phyloP scores from a whole-genome alignment of 2,113 vertebrate species.

The Casuarius casuarius region DNA sequence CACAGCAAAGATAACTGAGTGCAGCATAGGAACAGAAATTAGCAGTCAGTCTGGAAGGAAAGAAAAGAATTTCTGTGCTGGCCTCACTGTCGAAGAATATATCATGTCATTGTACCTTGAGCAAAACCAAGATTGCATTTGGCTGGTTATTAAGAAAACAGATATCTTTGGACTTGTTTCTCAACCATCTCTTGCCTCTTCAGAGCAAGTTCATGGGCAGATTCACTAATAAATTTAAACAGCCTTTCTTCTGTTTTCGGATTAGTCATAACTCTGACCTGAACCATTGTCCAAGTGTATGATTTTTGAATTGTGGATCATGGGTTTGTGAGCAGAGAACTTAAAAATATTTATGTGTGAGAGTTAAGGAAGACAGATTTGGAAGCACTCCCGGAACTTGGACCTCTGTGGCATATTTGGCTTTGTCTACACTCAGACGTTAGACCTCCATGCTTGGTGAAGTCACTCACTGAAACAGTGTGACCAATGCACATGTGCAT shows the following conservation, averaged over 20 bases:
- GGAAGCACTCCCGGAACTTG: not conserved
- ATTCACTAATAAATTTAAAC: not conserved
- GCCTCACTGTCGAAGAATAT: not conserved
- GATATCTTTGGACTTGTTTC: slow-evolving; percentile 7
- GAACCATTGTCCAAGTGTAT: not conserved
- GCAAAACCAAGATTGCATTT: slow-evolving; percentile 4
- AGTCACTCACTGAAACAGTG: not conserved
- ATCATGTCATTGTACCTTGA: not conserved
- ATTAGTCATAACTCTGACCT: not conserved
- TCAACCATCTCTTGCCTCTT: not conserved
- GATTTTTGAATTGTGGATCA: not conserved
- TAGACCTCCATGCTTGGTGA: not conserved
- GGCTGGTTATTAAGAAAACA: slow-evolving; percentile 7
- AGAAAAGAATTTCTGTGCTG: not conserved
- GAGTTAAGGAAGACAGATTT: not conserved
- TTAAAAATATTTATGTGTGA: not conserved
- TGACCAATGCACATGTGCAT: not conserved
- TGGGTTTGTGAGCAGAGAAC: not conserved
- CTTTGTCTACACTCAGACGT: too few relatives aligned
- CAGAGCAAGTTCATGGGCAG: not conserved
- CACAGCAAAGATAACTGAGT: not conserved
- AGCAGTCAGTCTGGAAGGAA: not conserved
- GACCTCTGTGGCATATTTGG: not conserved
- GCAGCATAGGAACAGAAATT: slow-evolving; percentile 1
- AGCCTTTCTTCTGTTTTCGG: not conserved